Conservation (phyloP, 2,113 vertebrate species). For the Sapajus apella region DNA sequence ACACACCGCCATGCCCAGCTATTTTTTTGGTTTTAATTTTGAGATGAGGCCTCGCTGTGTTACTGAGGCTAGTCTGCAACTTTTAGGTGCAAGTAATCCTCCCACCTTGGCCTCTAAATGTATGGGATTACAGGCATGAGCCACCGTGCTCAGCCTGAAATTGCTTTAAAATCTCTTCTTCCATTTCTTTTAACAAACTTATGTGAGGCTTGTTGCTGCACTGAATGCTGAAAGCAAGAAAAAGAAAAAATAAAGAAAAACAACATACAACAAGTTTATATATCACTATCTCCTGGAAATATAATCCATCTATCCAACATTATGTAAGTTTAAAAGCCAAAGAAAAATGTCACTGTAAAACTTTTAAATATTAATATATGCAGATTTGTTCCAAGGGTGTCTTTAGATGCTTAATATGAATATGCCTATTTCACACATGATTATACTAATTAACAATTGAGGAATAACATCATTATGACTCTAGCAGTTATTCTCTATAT, state of each 20-base stretch:
- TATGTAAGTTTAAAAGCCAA: not conserved
- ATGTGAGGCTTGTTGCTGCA: not conserved
- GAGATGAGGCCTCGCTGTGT: too few relatives aligned
- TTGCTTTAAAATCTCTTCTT: slow-evolving; percentile 20
- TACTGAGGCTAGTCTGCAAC: too few relatives aligned
- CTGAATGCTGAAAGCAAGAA: not conserved
- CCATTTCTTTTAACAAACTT: not conserved
- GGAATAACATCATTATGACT: not conserved
- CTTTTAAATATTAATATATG: not conserved
- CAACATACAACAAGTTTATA: not conserved
- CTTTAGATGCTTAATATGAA: not conserved
- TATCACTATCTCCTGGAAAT: not conserved
- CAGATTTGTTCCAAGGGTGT: not conserved
- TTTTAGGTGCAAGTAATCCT: too few relatives aligned
- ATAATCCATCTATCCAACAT: not conserved
- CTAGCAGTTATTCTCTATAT: not conserved
- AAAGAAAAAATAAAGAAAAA: not conserved
- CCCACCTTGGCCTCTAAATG: too few relatives aligned
- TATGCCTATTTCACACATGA: not conserved
- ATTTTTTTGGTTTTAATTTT: too few relatives aligned
- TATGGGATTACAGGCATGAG: too few relatives aligned
- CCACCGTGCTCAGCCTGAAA: not conserved
- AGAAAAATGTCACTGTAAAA: not conserved
- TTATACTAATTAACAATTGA: not conserved
- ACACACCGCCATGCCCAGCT: too few relatives aligned